A percentile compares a stretch with the other conserved stretches of the same genome.
These are phyloP conservation scores for Pseudomyrmex gracilis DNA, from an alignment of 1,140 invertebrate genomes.

Conservation along the genomic window DNA sequence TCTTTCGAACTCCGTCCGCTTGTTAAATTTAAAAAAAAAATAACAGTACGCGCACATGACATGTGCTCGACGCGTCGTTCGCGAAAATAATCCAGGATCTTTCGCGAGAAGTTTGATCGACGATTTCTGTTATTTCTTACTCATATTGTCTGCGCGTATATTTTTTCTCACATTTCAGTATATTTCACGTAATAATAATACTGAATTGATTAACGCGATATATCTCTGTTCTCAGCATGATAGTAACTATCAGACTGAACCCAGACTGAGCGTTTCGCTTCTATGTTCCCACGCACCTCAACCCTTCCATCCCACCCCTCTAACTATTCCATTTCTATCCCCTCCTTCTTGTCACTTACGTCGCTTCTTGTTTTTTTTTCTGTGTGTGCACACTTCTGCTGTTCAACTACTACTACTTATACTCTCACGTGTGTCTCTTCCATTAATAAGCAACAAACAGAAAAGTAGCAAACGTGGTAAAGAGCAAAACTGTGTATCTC, in stretches of 20 bases:
- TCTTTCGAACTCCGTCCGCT: slow-evolving; percentile 1
- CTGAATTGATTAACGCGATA: slow-evolving; percentile 1
- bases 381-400: neutral
- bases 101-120: neutral
- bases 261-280: slow-evolving; percentile 62
- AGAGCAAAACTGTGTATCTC: too few relatives aligned
- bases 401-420: neutral
- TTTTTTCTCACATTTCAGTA: too few relatives aligned
- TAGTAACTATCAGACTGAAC: slow-evolving; percentile 74
- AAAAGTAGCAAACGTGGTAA: too few relatives aligned
- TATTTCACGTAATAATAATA: too few relatives aligned
- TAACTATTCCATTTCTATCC: slow-evolving; percentile 39
- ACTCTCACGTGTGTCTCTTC: neutral
- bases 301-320: slow-evolving; percentile 23
- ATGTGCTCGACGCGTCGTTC: slow-evolving; percentile 7
- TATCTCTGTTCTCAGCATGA: slow-evolving; percentile 66
- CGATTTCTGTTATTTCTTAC: neutral
- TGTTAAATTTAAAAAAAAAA: neutral
- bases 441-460: neutral
- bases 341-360: neutral
- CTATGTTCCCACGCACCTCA: slow-evolving; percentile 21
- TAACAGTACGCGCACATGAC: slow-evolving; percentile 30
- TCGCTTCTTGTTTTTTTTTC: slow-evolving; percentile 19
- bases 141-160: too few relatives aligned
- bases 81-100: slow-evolving; percentile 11